Base-by-base conservation (phyloP, 2,797 vertebrate species). In the Podarcis lilfordi region DNA sequence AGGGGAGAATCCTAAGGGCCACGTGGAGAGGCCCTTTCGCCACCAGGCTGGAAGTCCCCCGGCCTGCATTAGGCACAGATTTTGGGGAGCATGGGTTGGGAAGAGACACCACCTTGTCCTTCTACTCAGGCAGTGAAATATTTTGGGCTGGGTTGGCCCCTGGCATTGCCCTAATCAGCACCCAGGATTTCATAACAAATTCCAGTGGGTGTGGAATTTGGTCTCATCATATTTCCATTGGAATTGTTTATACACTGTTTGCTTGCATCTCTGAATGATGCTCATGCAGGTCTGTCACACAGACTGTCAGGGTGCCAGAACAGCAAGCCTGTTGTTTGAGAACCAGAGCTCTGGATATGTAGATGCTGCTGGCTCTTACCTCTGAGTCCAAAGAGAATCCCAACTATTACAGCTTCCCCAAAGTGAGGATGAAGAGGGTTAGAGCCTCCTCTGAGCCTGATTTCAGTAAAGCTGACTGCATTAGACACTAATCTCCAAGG, bases 401-500 rank as follows among this genome's bases (percentile, higher is more conserved):
- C 76, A 82, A 71, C 35, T 88, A 80, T 77, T 43, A 64, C 17
- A 82, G 85, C 40, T 88, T 84, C 83, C 5, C 64, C 77, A 76
- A 90, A 89, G 91, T 11, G 92, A 95, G 94, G 92, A 91, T 85
- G 92, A 94, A 87, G 93, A 95, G 66, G 86, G 91, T 90, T 66
- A 72, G 55, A 27, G 86, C 91, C 89, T 95, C 94, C 90, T 92
- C 85, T 86, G 94, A 96, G 91, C 89, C 91, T 71, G 90, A 68
- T 74, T 40, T 91, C 90, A 92, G 92, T 89, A 93, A 90, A 95
- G 87, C 94, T 94, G 74, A n/a, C 95, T 96, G 96, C 95, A 96
- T 98, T 97, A 97, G 90, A 96, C 89, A 95, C 95, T 98, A 98
- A 98, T 98, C 98, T 96, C 94, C 93, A 83, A 95, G 96, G 95